Evolutionary conservation across 2,113 vertebrate species (phyloP).

Genomic region (Piprites chloris): DNA sequence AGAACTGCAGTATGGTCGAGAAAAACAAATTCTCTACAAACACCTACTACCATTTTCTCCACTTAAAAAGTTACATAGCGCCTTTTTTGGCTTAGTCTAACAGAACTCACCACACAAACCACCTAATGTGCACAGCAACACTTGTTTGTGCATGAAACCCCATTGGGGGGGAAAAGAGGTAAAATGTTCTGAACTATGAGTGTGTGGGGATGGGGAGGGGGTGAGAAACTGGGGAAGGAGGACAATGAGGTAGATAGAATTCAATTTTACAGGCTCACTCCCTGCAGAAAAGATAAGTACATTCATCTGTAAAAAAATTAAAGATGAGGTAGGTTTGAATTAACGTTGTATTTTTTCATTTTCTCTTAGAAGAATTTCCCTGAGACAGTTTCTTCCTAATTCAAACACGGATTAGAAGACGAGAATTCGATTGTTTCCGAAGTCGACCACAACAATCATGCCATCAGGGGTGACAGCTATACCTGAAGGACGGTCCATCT

Average conservation of each 20-base stretch:
- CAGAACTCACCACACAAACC: slow-evolving; percentile 61
- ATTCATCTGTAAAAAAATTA: slow-evolving; percentile 91
- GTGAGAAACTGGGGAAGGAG: slow-evolving; percentile 32
- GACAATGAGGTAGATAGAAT: slow-evolving; percentile 83
- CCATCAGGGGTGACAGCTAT: slow-evolving; percentile 94
- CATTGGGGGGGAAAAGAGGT: slow-evolving; percentile 9
- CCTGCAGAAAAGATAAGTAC: slow-evolving; percentile 90
- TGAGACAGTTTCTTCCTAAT: slow-evolving; percentile 86
- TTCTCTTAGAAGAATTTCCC: slow-evolving; percentile 91
- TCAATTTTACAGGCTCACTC: slow-evolving; percentile 92
- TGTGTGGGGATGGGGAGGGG: slow-evolving; percentile 5
- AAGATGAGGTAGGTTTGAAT: slow-evolving; percentile 98
- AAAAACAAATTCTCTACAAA: slow-evolving; percentile 66
- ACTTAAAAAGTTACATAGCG: slow-evolving; percentile 30
- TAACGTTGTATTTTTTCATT: slow-evolving; percentile 82
- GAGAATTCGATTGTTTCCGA: slow-evolving; percentile 98
- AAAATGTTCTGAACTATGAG: slow-evolving; percentile 23
- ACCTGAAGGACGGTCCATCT: slow-evolving; percentile 98
- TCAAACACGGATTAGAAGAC: slow-evolving; percentile 83
- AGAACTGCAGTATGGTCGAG: slow-evolving; percentile 62
- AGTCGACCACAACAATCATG: slow-evolving; percentile 96
- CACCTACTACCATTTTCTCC: slow-evolving; percentile 37
- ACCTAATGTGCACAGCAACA: slow-evolving; percentile 67
- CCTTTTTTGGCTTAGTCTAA: slow-evolving; percentile 70
- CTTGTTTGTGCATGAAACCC: slow-evolving; percentile 68